Evolutionary conservation across 2,113 vertebrate genomes (phyloP).

Genomic region (Calyptomena viridis): DNA sequence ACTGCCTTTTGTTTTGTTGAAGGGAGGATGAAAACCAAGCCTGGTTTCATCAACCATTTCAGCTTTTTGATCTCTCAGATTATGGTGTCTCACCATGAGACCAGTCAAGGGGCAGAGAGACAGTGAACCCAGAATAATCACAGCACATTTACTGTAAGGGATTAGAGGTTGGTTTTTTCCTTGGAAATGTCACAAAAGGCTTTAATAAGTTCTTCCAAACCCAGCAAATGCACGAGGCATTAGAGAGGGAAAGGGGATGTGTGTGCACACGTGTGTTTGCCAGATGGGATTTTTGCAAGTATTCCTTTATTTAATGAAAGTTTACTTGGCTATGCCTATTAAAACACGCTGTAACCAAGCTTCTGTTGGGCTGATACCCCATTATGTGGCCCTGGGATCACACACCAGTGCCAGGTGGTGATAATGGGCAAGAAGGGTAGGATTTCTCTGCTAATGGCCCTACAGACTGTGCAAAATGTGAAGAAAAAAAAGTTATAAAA

Average conservation of each 20-base stretch:
- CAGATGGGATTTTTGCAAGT: not conserved
- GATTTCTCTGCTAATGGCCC: not conserved
- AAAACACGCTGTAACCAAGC: not conserved
- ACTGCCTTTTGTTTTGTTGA: not conserved
- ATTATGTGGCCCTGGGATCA: rapidly evolving
- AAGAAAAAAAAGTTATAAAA: not conserved
- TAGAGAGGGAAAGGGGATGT: not conserved
- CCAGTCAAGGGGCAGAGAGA: not conserved
- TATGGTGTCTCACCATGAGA: not conserved
- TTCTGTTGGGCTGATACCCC: not conserved
- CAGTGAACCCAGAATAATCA: slow-evolving; percentile 9
- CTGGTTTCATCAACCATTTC: not conserved
- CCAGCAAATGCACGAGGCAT: not conserved
- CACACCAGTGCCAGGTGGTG: rapidly evolving
- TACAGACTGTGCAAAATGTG: not conserved
- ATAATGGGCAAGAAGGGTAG: not conserved
- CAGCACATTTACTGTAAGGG: not conserved
- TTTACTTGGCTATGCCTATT: not conserved
- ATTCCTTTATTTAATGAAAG: not conserved
- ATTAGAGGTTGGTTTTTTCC: not conserved
- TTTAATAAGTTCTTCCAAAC: slow-evolving; percentile 58
- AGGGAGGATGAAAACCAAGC: not conserved
- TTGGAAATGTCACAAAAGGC: slow-evolving; percentile 29
- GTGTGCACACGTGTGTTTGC: rapidly evolving
- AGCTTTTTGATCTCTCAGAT: slow-evolving; percentile 20